Base-by-base conservation (phyloP, 2,113 vertebrate genomes). In the Atrichornis clamosus region DNA sequence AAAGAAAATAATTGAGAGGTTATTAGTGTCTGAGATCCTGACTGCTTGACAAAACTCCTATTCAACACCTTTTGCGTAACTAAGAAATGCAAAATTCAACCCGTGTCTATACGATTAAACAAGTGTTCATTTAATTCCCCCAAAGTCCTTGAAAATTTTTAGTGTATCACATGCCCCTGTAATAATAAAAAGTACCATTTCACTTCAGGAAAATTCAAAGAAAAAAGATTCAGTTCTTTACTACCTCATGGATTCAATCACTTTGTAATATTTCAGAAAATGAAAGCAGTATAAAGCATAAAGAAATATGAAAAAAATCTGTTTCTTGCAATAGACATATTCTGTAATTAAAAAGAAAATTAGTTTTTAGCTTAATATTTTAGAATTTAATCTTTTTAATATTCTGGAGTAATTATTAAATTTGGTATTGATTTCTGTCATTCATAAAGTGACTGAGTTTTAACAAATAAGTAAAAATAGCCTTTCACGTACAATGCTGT, bases 1-100 rank as follows among this genome's bases (percentile, higher is more conserved):
- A 95, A 91, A 79, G 87, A 95, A 95, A 96, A 95, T 94, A 84
- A 90, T 62, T 26, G 80, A 70, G 85, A 89, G 87, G 65, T 92
- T 92, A 95, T 95, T 91, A 94, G 87, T 84, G 76, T 85, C 83
- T 72, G 87, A 85, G 83, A 92, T 88, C 95, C 88, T 68, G 95
- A 84, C 92, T 88, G 76, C 83, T 84, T 65, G 83, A 94, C 95
- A 97, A 89, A 97, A 95, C 83, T 97, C 85, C 64, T 52, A 72
- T 94, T 96, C 93, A 95, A 87, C 76, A 87, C 79, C 85, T 93
- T 90, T 93, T 88, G 82, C 95, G 77, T 89, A 68, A 93, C 60
- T 72, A 81, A 96, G 74, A 92, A 91, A 41, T 90, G 76, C 68
- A 82, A 85, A 89, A 96, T 96, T 84, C 91, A 91, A 2, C 47